Evolutionary conservation across 2,797 vertebrate genomes (phyloP).

Genomic region (Eulemur rubriventer): DNA sequence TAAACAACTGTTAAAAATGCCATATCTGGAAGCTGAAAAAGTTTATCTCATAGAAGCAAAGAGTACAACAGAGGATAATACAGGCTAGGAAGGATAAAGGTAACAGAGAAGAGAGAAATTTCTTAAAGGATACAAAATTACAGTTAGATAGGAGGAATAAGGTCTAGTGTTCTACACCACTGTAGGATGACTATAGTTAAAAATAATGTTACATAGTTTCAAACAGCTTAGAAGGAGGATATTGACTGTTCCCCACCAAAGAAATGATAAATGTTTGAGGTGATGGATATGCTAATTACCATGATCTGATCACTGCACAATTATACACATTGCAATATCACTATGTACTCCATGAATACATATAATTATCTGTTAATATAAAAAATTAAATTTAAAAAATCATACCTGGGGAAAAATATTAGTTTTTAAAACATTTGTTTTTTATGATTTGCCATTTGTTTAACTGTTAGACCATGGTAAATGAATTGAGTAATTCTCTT

Average conservation of each 20-base stretch:
- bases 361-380: not conserved
- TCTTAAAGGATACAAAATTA: not conserved
- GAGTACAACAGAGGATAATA: too few relatives aligned
- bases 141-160: fast-evolving
- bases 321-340: not conserved
- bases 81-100: not conserved
- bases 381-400: not conserved
- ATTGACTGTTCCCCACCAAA: not conserved
- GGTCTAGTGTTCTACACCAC: not conserved
- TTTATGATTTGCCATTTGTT: fast-evolving
- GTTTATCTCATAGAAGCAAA: too few relatives aligned
- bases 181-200: not conserved
- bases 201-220: not conserved
- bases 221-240: not conserved
- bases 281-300: not conserved
- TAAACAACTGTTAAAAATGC: not conserved
- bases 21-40: not conserved
- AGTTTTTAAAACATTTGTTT: not conserved
- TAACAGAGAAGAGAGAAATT: not conserved
- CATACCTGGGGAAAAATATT: not conserved
- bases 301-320: not conserved
- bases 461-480: not conserved
- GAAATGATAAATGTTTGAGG: not conserved
- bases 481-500: not conserved
- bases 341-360: not conserved